Conservation (phyloP, 2,113 vertebrate species). For the Heterochromis multidens region DNA sequence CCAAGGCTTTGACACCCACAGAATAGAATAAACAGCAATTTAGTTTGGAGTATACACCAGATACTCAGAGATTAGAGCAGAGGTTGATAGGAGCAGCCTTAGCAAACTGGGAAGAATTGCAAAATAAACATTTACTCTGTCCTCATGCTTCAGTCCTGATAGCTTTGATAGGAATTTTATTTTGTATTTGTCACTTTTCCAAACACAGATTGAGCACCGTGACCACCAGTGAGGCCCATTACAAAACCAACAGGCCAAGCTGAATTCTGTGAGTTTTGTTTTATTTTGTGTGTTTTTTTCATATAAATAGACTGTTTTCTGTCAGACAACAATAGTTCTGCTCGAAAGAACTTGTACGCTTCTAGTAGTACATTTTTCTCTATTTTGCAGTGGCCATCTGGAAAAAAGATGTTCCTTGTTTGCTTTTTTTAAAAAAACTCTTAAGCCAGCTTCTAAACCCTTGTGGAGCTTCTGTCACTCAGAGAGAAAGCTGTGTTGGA, state of each 20-base stretch:
- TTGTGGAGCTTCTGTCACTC: slow-evolving; percentile 54
- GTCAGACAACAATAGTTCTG: slow-evolving; percentile 28
- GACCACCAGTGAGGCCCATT: slow-evolving; percentile 25
- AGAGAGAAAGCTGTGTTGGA: slow-evolving; percentile 24
- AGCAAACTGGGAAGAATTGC: slow-evolving; percentile 56
- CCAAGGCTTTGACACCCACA: slow-evolving; percentile 51
- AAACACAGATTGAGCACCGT: slow-evolving; percentile 30
- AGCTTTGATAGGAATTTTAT: slow-evolving; percentile 50
- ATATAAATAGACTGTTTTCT: slow-evolving; percentile 10
- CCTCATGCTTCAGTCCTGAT: slow-evolving; percentile 39
- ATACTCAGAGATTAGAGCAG: slow-evolving; percentile 68
- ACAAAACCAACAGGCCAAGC: slow-evolving; percentile 38
- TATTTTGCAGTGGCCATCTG: slow-evolving; percentile 47
- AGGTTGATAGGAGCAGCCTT: slow-evolving; percentile 57
- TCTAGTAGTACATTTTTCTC: slow-evolving; percentile 22
- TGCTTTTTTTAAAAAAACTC: slow-evolving; percentile 12
- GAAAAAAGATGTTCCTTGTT: slow-evolving; percentile 58
- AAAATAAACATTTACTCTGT: slow-evolving; percentile 67
- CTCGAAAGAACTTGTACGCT: slow-evolving; percentile 32
- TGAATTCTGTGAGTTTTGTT: slow-evolving; percentile 10
- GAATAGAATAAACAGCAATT: slow-evolving; percentile 76
- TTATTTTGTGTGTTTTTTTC: not conserved
- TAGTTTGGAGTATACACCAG: slow-evolving; percentile 66
- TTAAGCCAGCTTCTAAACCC: slow-evolving; percentile 46
- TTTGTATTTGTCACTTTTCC: slow-evolving; percentile 53